These are phyloP conservation scores for Microplitis mediator DNA, from an alignment of 1,140 invertebrate genomes.

Conservation along the genomic window DNA sequence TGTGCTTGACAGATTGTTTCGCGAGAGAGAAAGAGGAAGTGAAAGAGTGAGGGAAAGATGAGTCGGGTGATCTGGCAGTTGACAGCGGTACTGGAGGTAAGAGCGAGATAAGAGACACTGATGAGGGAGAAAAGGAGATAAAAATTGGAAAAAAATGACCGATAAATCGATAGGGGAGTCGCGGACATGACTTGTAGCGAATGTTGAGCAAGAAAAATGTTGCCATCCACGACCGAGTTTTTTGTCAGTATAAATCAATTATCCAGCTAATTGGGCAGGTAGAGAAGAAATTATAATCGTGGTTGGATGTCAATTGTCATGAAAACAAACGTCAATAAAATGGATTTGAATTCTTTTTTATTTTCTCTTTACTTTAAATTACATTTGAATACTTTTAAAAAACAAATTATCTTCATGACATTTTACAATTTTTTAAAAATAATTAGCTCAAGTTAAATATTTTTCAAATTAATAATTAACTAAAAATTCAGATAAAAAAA, in stretches of 20 bases:
- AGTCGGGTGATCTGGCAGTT: not conserved
- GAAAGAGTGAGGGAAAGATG: not conserved
- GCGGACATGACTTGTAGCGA: not conserved
- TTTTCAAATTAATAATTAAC: too few relatives aligned
- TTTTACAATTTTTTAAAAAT: too few relatives aligned
- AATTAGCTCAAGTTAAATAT: too few relatives aligned
- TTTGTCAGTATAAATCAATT: conserved; percentile 23
- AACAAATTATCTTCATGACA: too few relatives aligned
- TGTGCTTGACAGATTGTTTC: conserved; percentile 16
- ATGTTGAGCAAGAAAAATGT: conserved; percentile 12
- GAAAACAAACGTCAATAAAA: not conserved
- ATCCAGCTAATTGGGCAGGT: conserved; percentile 20
- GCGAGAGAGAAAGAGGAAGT: not conserved
- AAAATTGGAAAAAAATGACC: conserved; percentile 14
- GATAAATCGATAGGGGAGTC: conserved; percentile 25
- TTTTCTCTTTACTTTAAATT: not conserved
- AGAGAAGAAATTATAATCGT: conserved; percentile 18
- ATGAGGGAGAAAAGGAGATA: not conserved
- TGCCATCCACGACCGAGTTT: conserved; percentile 7
- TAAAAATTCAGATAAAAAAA: too few relatives aligned
- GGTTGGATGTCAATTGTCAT: conserved; percentile 10
- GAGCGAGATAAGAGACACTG: not conserved
- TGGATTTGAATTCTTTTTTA: not conserved
- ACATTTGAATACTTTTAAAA: not conserved
- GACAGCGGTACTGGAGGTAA: not conserved